Evolutionary conservation across 1,140 invertebrate species (phyloP), one percentile per base, ranked within the genome.

Genomic region (Melanaphis sacchari): DNA sequence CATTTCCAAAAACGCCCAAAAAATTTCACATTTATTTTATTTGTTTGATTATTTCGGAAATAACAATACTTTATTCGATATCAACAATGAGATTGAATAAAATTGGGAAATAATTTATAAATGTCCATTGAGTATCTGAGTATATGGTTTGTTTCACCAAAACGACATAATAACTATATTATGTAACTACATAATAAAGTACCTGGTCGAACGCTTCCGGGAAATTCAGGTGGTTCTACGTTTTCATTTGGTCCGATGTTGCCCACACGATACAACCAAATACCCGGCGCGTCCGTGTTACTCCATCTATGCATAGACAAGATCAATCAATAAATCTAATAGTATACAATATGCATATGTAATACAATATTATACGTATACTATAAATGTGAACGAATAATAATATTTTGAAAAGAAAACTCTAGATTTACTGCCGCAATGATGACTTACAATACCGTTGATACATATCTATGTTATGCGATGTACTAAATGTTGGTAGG

Each of bases 181-280:
- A 81, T n/a, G n/a, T n/a, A n/a, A n/a, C n/a, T n/a, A n/a, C n/a
- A n/a, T 76, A 59, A 26, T 76, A 6, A 40, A 21, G 0, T 93
- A 93, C 91, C 91, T 40, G 91, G 91, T 85, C 81, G 40, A 2
- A 85, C 22, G 7, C 76, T 93, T 41, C 81, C 91, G 1, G 91
- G n/a, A 54, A 91, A 95, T 94, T 98, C 97, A 2, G 98, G 97
- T 87, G 96, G 95, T 90, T 96, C 95, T 1, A 98, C 95, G 93
- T 97, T 97, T 66, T 96, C 95, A 0, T 96, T 96, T 9, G 95
- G 94, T 31, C 95, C 95, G 26, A 97, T 95, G 18, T 96, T 96
- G 22, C 98, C 98, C 84, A 99, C 96, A 90, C 97, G 96, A 95
- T 97, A 99, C 7, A 98, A 95, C 96, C 98, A 99, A 88, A 98